Base-by-base conservation (phyloP, 1,140 invertebrate species). In the Bombus affinis region DNA sequence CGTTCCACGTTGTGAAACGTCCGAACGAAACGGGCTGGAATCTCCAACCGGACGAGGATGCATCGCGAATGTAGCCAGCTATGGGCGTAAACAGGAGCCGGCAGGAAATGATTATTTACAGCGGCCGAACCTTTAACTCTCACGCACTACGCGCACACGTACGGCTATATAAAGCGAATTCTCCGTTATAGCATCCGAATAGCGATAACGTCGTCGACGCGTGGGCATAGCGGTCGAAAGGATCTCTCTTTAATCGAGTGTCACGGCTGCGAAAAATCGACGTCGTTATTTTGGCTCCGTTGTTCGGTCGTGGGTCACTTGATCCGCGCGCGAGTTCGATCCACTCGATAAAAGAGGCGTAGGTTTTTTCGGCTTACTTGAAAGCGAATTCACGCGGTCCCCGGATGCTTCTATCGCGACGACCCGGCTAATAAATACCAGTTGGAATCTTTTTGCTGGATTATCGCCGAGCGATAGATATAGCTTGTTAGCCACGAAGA, bases 31-130 rank as follows among this genome's bases (percentile, higher is more conserved):
- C 70, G n/a, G 28, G 18, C 0, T 10, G 76, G 87, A 87, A 87
- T 79, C 82, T 81, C 65, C 68, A 76, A 53, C 37, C 44, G 87
- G 70, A 39, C 4, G 79, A 71, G 42, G 44, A 25, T 15, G 42
- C 53, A 42, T 70, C 75, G 74, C 10, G 22, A 13, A 35, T 9
- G 8, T 22, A 12, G 71, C 47, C 72, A 72, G 47, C 70, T 57
- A 70, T 66, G 74, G 57, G 62, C 77, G 89, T 83, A 81, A 86
- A 89, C 86, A 86, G 86, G 73, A 90, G 89, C 81, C 68, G 86
- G 73, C 81, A 82, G 88, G 88, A 90, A 85, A 79, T 87, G 86
- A 90, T 90, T 89, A 89, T 90, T 90, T 89, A 87, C 71, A 71
- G 57, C 89, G 59, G 57, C 18, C 76, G 68, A 86, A 89, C 44